These are phyloP conservation scores for pig (Sus scrofa) DNA, from an alignment of 2,113 vertebrate species.

Conservation along the genomic window DNA sequence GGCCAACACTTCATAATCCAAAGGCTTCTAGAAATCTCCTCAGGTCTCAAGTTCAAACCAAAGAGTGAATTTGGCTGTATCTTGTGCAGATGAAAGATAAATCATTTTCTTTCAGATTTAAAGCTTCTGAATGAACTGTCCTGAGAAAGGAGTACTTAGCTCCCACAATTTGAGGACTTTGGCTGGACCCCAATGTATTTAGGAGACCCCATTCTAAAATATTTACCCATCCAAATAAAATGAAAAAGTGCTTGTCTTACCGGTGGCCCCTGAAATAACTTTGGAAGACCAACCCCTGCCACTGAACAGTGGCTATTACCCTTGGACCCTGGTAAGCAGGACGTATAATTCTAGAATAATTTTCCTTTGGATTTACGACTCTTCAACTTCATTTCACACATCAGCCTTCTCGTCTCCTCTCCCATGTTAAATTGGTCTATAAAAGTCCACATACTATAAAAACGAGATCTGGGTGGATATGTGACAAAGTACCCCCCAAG, in stretches of 20 bases:
- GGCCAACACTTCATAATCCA: neutral
- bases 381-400: conserved; percentile 71
- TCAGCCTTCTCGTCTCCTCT: conserved; percentile 75
- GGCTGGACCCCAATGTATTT: conserved; percentile 57
- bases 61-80: conserved; percentile 44
- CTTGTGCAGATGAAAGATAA: conserved; percentile 57
- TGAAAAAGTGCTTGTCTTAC: conserved; percentile 79
- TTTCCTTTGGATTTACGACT: conserved; percentile 80
- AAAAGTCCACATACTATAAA: conserved; percentile 80
- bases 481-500: conserved; percentile 61
- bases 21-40: conserved; percentile 56
- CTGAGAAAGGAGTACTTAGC: conserved; percentile 27
- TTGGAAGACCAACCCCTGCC: conserved; percentile 52
- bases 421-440: conserved; percentile 76
- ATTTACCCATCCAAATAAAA: conserved; percentile 72
- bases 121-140: conserved; percentile 61
- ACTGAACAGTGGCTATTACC: conserved; percentile 75
- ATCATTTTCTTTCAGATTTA: conserved; percentile 39
- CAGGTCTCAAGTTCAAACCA: conserved; percentile 44
- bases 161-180: conserved; percentile 66
- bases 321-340: conserved; percentile 72
- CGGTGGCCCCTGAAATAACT: conserved; percentile 77
- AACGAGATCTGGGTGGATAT: conserved; percentile 69
- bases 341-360: conserved; percentile 78
- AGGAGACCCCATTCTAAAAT: conserved; percentile 77